Base-by-base conservation (phyloP, 2,113 vertebrate species). In the Anarrhichthys ocellatus region DNA sequence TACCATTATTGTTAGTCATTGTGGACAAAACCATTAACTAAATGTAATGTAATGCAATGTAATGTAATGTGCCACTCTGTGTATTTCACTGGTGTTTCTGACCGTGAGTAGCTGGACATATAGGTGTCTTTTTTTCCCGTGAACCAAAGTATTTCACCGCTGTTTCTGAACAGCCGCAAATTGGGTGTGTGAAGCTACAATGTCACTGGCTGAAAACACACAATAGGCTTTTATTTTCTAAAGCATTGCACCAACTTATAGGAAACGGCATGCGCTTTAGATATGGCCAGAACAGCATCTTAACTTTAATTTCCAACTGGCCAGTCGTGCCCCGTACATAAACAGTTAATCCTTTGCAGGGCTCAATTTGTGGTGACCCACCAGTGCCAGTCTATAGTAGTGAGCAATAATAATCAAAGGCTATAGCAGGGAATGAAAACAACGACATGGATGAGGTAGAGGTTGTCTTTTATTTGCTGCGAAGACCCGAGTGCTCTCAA, bases 381-480 rank as follows among this genome's bases (percentile, higher is more conserved):
- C 70, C 72, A 78, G 56, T 84, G 87, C 44, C 81, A 82, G 48
- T 71, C 88, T 83, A 50, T 62, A 44, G 71, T 50, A 69, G 63
- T 82, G 70, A 73, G 84, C 87, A 84, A 83, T 93, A 92, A 91
- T 91, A 88, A 88, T 89, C 73, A 52, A 89, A 74, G 85, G 69
- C 74, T 83, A 79, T 70, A 76, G 76, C 62, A 86, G 73, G 72
- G 78, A 87, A 84, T 77, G 82, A 87, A 87, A 87, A 88, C 71
- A 80, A 80, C 29, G 44, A 74, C 80, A 78, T 36, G 48, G 80
- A 87, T 89, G 83, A 79, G 68, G 40, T 80, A 61, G 84, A 84
- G 85, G 86, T 89, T 80, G 82, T 88, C 82, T 90, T 91, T 94
- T 90, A 93, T 94, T 93, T 91, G 84, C 90, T 82, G 86, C 36